These are phyloP conservation scores for Pogona vitticeps DNA, from an alignment of 2,113 vertebrate genomes.

Conservation along the genomic window DNA sequence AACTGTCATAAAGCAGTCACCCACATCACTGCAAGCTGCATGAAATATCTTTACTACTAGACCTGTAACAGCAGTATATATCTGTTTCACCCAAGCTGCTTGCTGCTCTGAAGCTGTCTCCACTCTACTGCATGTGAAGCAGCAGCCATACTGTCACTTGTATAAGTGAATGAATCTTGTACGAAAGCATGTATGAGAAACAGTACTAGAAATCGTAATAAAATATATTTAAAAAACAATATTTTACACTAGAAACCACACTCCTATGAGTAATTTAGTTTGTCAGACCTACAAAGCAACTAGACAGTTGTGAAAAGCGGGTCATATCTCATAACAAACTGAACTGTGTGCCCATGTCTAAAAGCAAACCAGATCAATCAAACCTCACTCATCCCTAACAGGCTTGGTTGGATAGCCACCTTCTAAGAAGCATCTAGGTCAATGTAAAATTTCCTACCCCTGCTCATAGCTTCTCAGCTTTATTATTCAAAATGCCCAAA, in stretches of 20 bases:
- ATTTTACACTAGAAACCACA: not conserved
- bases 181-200: not conserved
- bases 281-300: not conserved
- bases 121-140: not conserved
- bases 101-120: not conserved
- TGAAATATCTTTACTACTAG: not conserved
- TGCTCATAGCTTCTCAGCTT: not conserved
- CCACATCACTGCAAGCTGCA: not conserved
- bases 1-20: not conserved
- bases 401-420: not conserved
- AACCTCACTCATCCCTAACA: not conserved
- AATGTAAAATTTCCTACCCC: not conserved
- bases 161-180: not conserved
- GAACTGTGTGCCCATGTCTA: not conserved
- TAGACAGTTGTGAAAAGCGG: not conserved
- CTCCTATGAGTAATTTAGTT: too few relatives aligned
- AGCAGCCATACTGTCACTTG: not conserved
- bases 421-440: not conserved
- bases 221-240: not conserved
- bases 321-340: not conserved
- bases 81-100: not conserved
- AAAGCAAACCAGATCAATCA: not conserved
- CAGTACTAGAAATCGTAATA: not conserved
- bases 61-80: not conserved
- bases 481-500: conserved; percentile 1